Base-by-base conservation (phyloP, 2,797 vertebrate species). In the Parauchenoglanis punctatus region DNA sequence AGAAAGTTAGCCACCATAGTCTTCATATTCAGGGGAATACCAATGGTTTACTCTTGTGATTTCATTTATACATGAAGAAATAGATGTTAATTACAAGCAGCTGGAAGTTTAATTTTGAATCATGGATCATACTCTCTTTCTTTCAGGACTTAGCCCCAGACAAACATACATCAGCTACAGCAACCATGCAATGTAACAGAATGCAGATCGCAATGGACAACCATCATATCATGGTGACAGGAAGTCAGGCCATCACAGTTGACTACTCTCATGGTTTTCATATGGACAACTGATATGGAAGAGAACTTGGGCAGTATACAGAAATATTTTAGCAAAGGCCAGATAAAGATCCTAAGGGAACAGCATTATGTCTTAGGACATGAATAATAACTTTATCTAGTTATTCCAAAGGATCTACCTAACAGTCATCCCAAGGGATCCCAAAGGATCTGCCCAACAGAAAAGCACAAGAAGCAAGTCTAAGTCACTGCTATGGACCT, bases 111-210 rank as follows among this genome's bases (percentile, higher is more conserved):
- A n/a, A 35, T 59, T 11, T 65, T 81, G 56, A 54, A 54, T 49
- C 25, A 72, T 12, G 31, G 10, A 4, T 90, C 67, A 83, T 87
- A 7, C 56, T 86, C 15, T 92, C 72, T 92, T 92, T 94, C 93
- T 94, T 93, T 88, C 94, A 99, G 98, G 94, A 75, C 96, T 98
- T 94, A 94, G 97, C 28, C 96, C 97, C 93, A 99, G 98, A 94
- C 98, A 99, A 95, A 99, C 98, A 87, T 99, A 99, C 85, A 98
- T 99, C 96, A 98, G 97, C 96, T 99, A 99, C 93, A 99, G 97
- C 96, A 99, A 99, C 96, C 98, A 99, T 44, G 97, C 98, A 70
- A 97, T 99, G 96, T 99, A 98, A 89, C 59, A 88, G 96, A 87
- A 58, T 86, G 92, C 63, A 89, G 92, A 90, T 85, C 85, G 88